Evolutionary conservation across 2,113 vertebrate genomes (phyloP).

Genomic region (Sylvietta virens): DNA sequence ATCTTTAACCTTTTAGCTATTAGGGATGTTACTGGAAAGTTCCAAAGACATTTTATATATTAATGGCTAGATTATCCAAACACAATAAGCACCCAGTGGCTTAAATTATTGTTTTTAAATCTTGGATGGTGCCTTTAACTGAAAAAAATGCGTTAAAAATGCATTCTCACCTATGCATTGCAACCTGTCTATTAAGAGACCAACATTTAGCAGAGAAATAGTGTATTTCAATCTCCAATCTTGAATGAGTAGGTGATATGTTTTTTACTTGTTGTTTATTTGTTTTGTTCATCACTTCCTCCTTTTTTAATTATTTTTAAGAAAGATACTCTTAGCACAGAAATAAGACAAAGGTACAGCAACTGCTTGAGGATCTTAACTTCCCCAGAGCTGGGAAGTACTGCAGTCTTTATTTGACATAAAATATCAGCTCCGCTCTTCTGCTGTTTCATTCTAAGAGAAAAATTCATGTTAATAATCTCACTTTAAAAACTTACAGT

Average conservation of each 20-base stretch:
- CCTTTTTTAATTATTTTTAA: background rate
- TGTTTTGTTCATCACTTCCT: background rate
- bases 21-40: background rate
- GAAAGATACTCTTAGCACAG: background rate
- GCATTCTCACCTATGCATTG: background rate
- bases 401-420: background rate
- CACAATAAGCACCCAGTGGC: fast-evolving
- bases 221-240: background rate
- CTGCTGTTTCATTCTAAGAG: background rate
- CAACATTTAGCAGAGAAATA: background rate
- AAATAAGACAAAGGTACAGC: background rate
- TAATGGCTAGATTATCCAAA: background rate
- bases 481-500: background rate
- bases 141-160: background rate
- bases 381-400: background rate
- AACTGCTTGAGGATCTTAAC: background rate
- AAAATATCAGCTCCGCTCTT: background rate
- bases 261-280: background rate
- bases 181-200: background rate
- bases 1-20: background rate
- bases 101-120: background rate
- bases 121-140: background rate
- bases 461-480: background rate
- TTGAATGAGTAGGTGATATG: background rate
- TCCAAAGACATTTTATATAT: background rate